phyloP scores from a whole-genome alignment of 2,797 vertebrate species.

The Pipistrellus kuhlii region DNA sequence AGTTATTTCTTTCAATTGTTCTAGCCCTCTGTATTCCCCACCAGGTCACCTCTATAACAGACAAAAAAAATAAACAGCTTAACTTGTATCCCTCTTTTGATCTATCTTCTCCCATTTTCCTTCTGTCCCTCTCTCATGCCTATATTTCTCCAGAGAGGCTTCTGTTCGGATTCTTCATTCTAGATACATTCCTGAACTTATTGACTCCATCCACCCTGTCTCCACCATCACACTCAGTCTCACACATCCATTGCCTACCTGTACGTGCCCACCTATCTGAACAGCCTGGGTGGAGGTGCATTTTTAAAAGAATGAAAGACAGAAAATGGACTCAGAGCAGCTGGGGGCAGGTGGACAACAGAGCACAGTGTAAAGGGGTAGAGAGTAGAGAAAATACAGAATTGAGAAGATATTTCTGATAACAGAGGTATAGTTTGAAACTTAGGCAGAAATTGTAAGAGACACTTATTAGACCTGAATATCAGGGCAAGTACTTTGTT shows the following conservation, averaged over 20 bases:
- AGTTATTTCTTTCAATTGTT: background rate
- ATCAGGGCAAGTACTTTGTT: background rate
- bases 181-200: background rate
- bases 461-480: fast-evolving
- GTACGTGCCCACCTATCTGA: background rate
- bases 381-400: background rate
- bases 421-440: background rate
- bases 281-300: background rate
- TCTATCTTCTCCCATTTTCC: background rate
- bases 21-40: background rate
- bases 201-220: background rate
- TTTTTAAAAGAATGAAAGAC: background rate
- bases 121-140: background rate
- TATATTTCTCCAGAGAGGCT: background rate
- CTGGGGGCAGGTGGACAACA: fast-evolving
- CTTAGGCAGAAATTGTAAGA: background rate
- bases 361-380: background rate
- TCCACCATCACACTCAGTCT: background rate
- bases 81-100: background rate
- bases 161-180: background rate
- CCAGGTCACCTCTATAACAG: background rate
- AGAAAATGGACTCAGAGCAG: background rate
- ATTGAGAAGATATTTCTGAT: background rate
- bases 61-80: background rate
- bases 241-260: no score